Base-by-base conservation (phyloP, 2,888 invertebrate genomes). In the Panzeria rudis region DNA sequence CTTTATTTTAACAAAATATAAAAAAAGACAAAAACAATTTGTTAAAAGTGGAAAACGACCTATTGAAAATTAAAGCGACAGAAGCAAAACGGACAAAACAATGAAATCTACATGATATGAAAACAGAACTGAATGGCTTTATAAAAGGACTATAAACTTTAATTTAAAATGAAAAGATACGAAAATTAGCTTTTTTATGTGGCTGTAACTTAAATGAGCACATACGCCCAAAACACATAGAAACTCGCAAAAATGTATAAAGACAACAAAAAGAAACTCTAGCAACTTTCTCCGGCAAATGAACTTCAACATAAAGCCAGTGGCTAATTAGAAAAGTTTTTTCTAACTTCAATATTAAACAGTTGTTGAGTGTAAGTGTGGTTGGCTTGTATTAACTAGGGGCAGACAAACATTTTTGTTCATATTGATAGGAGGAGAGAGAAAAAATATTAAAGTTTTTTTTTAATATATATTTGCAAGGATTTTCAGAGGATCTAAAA, bases 301-400 rank as follows among this genome's bases (percentile, higher is more conserved):
- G 72, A 87, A 83, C 81, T 86, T 87, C 79, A 75, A 64, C 84
- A 82, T 66, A 72, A 81, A 87, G 78, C 86, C 86, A 84, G 83
- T 82, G 86, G 89, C 91, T 90, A 91, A 90, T 90, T 90, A 91
- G 90, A 91, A 91, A 90, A 91, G 87, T 90, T 90, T 86, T 56
- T 80, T 78, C 38, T 80, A 66, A 66, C 72, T 66, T 38, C 29
- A 47, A 54, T 66, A 52, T 77, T 56, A 71, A 64, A 47, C 13
- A 56, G n/a, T n/a, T 72, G 3, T 4, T 85, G 8, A 68, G 38
- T 32, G 8, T 50, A 32, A 83, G 15, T 56, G 38, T 50, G 29
- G 35, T 71, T 32, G 20, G 61, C 23, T 56, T 20, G 44, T 59
- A 77, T 59, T 44, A 47, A 77, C 29, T 66, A 66, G 23, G 17